Conservation (phyloP, 1,140 invertebrate species). For the Chlorops oryzae region DNA sequence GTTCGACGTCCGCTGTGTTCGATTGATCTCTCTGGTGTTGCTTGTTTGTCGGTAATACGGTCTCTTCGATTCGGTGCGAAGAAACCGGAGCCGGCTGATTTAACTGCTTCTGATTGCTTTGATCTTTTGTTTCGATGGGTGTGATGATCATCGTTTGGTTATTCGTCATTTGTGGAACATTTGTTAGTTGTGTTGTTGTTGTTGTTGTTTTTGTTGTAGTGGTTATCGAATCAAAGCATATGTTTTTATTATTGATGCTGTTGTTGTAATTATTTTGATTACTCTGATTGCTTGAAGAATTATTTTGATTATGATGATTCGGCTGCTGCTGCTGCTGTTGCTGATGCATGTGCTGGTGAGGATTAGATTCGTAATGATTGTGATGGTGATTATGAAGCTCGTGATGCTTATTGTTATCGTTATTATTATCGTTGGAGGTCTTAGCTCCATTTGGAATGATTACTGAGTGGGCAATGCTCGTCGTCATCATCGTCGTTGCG, state of each 20-base stretch:
- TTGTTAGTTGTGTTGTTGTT: conserved; percentile 6
- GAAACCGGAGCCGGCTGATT: too few relatives aligned
- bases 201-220: conserved; percentile 1
- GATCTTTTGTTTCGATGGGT: too few relatives aligned
- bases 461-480: conserved; percentile 28
- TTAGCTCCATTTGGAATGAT: conserved; percentile 15
- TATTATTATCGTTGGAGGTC: conserved; percentile 10
- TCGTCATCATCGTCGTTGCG: conserved; percentile 36
- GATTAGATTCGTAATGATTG: too few relatives aligned
- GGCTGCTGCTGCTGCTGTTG: conserved; percentile 17
- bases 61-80: too few relatives aligned
- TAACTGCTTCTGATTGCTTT: too few relatives aligned
- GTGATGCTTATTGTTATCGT: conserved; percentile 13
- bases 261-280: background rate
- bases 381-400: too few relatives aligned
- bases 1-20: conserved; percentile 18
- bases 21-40: background rate
- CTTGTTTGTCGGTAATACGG: background rate
- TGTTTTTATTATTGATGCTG: background rate
- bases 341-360: conserved; percentile 13
- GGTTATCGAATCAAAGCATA: too few relatives aligned
- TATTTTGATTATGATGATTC: conserved; percentile 3
- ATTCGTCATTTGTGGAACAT: background rate
- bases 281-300: background rate
- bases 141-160: background rate